Percentiles rank a stretch among this genome's conserved stretches.
These are phyloP conservation scores for Leuciscus waleckii DNA, from an alignment of 2,797 vertebrate genomes.

Conservation along the genomic window DNA sequence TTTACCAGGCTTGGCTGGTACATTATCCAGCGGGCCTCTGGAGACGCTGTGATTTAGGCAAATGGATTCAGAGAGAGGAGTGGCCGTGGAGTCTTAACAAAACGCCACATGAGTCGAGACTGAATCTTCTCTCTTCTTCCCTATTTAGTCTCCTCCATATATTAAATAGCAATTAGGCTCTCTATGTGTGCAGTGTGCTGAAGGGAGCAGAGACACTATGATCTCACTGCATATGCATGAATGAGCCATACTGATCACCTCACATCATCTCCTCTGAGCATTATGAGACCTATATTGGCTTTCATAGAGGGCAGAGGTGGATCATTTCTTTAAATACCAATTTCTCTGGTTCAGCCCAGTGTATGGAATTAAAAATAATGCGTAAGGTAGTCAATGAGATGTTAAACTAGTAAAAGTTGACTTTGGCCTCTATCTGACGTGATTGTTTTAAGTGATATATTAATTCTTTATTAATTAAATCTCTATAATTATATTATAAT, in stretches of 20 bases:
- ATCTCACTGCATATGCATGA: slow-evolving; percentile 77
- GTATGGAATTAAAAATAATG: slow-evolving; percentile 16
- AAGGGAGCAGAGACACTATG: slow-evolving; percentile 68
- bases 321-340: slow-evolving; percentile 58
- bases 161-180: slow-evolving; percentile 82
- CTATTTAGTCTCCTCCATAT: slow-evolving; percentile 77
- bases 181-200: slow-evolving; percentile 61
- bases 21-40: slow-evolving; percentile 82
- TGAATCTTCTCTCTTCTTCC: slow-evolving; percentile 76
- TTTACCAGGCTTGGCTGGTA: slow-evolving; percentile 91
- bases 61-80: slow-evolving; percentile 78
- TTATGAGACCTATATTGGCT: slow-evolving; percentile 72
- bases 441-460: background rate
- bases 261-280: slow-evolving; percentile 72
- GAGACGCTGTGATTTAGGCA: slow-evolving; percentile 81
- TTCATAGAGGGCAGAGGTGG: slow-evolving; percentile 68
- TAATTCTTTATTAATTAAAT: background rate
- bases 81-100: slow-evolving; percentile 76
- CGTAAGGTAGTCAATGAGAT: background rate
- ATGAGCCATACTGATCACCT: slow-evolving; percentile 71
- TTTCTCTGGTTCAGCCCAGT: slow-evolving; percentile 60
- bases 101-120: slow-evolving; percentile 79
- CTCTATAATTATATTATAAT: too few species aligned
- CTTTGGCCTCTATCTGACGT: background rate
- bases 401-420: background rate